Evolutionary conservation across 2,113 vertebrate species (phyloP).

Genomic region (Formicarius rufipectus): DNA sequence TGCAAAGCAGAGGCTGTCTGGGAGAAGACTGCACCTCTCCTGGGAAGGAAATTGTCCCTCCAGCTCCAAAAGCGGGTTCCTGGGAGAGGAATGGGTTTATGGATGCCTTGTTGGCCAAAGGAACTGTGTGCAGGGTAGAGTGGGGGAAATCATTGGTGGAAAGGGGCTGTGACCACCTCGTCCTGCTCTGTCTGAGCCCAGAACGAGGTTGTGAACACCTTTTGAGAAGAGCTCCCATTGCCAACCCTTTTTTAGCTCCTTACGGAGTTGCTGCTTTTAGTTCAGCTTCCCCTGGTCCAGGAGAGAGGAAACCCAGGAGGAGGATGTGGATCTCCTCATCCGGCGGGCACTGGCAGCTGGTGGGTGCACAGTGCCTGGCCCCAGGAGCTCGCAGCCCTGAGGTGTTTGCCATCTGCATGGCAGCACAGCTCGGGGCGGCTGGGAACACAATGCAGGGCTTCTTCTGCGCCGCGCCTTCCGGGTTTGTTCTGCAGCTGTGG

Average conservation of each 20-base stretch:
- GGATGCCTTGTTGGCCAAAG: not conserved
- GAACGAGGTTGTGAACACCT: not conserved
- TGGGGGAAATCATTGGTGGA: not conserved
- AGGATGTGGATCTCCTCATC: not conserved
- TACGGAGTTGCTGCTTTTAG: not conserved
- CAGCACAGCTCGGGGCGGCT: slow-evolving; percentile 42
- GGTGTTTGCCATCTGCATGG: slow-evolving; percentile 69
- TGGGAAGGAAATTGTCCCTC: not conserved
- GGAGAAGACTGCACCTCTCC: not conserved
- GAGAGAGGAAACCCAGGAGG: not conserved
- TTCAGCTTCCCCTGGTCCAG: not conserved
- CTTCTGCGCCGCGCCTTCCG: slow-evolving; percentile 77
- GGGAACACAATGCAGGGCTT: slow-evolving; percentile 75
- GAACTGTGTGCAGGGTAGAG: fast-evolving
- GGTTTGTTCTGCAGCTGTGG: slow-evolving; percentile 83
- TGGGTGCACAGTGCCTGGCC: not conserved
- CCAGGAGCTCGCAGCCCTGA: not conserved
- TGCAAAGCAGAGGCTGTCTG: not conserved
- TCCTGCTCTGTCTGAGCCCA: not conserved
- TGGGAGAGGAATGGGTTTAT: not conserved
- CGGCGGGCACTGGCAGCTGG: not conserved
- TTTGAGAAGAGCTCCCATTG: not conserved
- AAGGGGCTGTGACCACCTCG: not conserved
- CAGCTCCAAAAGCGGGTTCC: not conserved
- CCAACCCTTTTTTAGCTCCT: not conserved